These are phyloP conservation scores for Kryptolebias marmoratus DNA, from an alignment of 2,113 vertebrate genomes.

Conservation along the genomic window DNA sequence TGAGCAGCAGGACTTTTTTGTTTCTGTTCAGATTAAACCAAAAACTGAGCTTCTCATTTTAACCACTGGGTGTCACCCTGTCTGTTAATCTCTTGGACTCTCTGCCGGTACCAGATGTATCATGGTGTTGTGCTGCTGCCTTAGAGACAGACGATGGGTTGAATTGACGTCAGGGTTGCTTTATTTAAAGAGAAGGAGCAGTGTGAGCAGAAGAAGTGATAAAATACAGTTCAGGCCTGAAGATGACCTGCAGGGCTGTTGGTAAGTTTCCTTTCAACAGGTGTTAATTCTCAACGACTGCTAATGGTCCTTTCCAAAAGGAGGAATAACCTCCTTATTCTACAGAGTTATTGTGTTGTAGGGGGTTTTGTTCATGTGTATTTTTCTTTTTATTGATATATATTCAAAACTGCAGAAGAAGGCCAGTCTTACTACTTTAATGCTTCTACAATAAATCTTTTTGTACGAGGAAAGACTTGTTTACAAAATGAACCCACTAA, in stretches of 20 bases:
- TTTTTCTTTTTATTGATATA: not conserved
- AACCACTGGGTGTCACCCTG: constrained; percentile 73
- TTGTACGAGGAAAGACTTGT: no score
- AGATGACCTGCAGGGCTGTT: not conserved
- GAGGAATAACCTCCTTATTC: not conserved
- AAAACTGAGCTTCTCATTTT: constrained; percentile 32
- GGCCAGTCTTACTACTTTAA: not conserved
- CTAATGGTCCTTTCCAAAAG: not conserved
- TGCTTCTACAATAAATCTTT: not conserved
- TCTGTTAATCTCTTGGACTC: constrained; percentile 3
- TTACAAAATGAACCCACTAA: no score
- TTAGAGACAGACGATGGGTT: constrained; percentile 27
- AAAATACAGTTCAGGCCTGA: not conserved
- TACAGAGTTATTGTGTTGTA: not conserved
- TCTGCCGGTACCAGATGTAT: not conserved
- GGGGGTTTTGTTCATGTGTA: not conserved
- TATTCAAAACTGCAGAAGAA: not conserved
- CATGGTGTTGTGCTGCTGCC: not conserved
- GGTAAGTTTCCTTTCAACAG: constrained; percentile 3
- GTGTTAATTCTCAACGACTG: no score
- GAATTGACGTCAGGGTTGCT: constrained; percentile 25
- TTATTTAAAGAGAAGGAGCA: constrained; percentile 12
- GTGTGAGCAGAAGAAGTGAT: not conserved
- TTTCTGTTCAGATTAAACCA: no score
- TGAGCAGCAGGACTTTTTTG: no score